Evolutionary conservation across 2,113 vertebrate species (phyloP).

Genomic region (Dendrocopos noguchii): DNA sequence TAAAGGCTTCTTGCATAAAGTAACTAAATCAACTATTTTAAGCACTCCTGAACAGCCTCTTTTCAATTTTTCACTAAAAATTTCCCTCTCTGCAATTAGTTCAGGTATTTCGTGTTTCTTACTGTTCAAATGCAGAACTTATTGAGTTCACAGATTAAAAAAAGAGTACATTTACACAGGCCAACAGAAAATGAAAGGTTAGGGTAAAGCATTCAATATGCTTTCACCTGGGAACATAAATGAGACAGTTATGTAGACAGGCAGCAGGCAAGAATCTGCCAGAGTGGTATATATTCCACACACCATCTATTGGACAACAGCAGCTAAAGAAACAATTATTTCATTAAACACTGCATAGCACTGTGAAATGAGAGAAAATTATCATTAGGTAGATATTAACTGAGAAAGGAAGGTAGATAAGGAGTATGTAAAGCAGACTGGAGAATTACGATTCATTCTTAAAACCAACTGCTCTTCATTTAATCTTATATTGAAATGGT

Average conservation of each 20-base stretch:
- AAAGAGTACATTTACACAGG: neutral
- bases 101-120: neutral
- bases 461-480: neutral
- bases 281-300: neutral
- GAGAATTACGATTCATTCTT: neutral
- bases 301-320: neutral
- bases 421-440: neutral
- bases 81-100: neutral
- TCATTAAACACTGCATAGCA: neutral
- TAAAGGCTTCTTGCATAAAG: neutral
- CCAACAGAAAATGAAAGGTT: neutral
- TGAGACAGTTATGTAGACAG: neutral
- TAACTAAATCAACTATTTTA: neutral
- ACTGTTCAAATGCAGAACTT: neutral
- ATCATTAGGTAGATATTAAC: neutral
- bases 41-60: neutral
- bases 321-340: neutral
- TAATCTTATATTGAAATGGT: neutral
- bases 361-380: neutral
- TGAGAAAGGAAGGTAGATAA: neutral
- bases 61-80: neutral
- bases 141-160: neutral
- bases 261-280: neutral
- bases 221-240: neutral
- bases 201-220: accelerated